Base-by-base conservation (phyloP, 2,113 vertebrate genomes). In the Channa argus region DNA sequence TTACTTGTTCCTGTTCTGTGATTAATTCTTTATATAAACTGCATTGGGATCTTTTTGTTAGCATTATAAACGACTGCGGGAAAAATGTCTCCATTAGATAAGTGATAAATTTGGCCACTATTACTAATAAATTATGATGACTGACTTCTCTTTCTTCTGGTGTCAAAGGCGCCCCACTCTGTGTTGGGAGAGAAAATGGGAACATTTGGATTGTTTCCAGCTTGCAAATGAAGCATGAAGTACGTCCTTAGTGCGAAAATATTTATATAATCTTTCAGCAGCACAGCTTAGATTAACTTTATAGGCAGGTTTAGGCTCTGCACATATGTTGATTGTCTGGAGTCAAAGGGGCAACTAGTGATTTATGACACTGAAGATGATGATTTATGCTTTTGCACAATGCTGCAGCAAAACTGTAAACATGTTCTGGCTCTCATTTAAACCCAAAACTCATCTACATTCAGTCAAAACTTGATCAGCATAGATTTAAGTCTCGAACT, bases 371-470 rank as follows among this genome's bases (percentile, higher is more conserved):
- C 14, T 53, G 43, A 46, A 38, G 45, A 62, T 13, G 4, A 63
- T 55, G 14, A 76, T 88, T 79, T 83, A 71, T 85, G 50, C 80
- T 71, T 69, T 70, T 71, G 47, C 89, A 75, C 64, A 70, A 71
- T 73, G 53, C 76, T 77, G 73, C 55, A 80, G 75, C 88, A 38
- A 78, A 74, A 89, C 63, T n/a, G 39, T 82, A 80, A 89, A 84
- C 89, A 90, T 71, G 76, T 74, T 80, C 51, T 67, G 38, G 34
- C 38, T 75, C 59, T 63, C 58, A 59, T 56, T 49, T 70, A 80
- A 83, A 76, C 66, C 66, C 62, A 71, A 67, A 83, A 24, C 1
- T 0, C 36, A 5, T 14, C 46, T 39, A 5, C 24, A 34, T 9
- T 41, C 8, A 49, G 15, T 10, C 1, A 37, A 49, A 8, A 3